phyloP scores from a whole-genome alignment of 2,113 vertebrate species.

The Protobothrops flavoviridis region DNA sequence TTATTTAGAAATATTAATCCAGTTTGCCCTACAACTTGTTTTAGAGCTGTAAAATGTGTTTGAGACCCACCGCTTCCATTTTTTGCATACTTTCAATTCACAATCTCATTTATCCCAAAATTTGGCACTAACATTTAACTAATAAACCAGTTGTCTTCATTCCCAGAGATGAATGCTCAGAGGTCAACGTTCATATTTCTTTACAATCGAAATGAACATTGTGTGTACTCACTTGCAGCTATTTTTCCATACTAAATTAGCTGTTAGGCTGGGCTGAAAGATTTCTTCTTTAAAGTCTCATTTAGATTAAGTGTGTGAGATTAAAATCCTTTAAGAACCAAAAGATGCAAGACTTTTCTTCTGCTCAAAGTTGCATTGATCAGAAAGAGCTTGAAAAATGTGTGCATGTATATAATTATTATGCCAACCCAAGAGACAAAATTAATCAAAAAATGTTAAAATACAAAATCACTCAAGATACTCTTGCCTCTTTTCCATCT shows the following conservation, averaged over 20 bases:
- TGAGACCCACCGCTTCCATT: neutral
- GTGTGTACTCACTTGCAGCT: neutral
- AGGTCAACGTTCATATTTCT: neutral
- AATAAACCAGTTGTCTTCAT: neutral
- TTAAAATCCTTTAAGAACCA: neutral
- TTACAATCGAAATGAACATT: conserved; percentile 4
- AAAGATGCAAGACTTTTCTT: neutral
- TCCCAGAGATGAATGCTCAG: neutral
- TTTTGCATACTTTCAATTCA: neutral
- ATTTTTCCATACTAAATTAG: neutral
- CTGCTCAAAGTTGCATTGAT: neutral
- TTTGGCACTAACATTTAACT: neutral
- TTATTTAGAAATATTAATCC: neutral
- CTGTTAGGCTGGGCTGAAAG: neutral
- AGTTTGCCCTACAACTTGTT: neutral
- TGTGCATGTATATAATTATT: neutral
- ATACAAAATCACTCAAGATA: neutral
- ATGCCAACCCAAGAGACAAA: neutral
- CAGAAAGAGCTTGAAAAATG: neutral
- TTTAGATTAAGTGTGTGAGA: neutral
- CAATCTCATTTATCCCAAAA: neutral
- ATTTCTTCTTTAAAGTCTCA: neutral
- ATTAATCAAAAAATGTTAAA: neutral
- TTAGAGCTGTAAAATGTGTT: neutral
- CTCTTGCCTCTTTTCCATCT: neutral